Evolutionary conservation across 1,140 invertebrate genomes (phyloP), one percentile per base, ranked within the genome.

Genomic region (Phenacoccus solenopsis): DNA sequence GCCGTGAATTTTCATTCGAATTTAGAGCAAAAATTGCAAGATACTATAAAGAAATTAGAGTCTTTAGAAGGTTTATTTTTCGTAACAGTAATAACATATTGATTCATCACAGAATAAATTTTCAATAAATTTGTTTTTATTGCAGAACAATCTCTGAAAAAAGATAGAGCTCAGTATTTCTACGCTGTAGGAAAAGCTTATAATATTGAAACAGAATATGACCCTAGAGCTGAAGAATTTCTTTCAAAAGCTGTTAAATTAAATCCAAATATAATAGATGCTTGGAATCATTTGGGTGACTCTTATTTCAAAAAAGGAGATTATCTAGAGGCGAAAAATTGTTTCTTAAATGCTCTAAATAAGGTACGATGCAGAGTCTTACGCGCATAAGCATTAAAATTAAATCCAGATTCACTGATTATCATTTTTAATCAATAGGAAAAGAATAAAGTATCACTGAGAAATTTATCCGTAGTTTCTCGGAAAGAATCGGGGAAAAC

Each of bases 251-350:
- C 91, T 61, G 87, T 94, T 0, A 94, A 94, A 80, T 79, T 94
- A 20, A 88, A 93, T 77, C 90, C 90, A 13, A 88, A 87, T 73
- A 80, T 89, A 69, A 83, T 90, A 0, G 87, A 90, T 71, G 91
- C 91, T 4, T 95, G 92, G 92, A 94, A 94, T 77, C 88, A 93
- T 77, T 81, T 96, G 10, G 93, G 92, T 5, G 90, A 93, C 78
- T 91, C 89, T 78, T 93, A 91, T 78, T 94, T 90, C 87, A 94
- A 94, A 78, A 90, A 90, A 78, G 84, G 88, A 75, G 89, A 93
- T 76, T 81, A 93, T 25, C 81, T 85, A 74, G 87, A 90, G 73
- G 90, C 92, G 1, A 89, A 88, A 76, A 91, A 89, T 75, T 94
- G 92, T 79, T 94, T 94, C 80, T 82, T 86, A 74, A 88, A 88